Conservation (phyloP, 1,140 invertebrate species). For the Oscheius sp. region DNA sequence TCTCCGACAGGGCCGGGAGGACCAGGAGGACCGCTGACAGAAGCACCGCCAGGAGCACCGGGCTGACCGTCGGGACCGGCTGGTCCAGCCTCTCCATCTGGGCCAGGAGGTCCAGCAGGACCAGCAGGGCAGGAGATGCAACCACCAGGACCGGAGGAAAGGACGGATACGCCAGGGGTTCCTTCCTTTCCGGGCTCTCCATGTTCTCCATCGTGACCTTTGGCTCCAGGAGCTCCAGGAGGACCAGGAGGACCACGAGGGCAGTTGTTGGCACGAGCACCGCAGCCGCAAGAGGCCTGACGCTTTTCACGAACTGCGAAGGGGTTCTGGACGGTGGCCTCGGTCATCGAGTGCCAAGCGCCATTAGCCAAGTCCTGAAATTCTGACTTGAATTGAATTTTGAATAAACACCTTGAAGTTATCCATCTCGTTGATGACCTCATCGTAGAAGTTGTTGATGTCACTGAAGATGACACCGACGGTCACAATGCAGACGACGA, state of each 20-base stretch:
- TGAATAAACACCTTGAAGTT: conserved; percentile 44
- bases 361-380: conserved; percentile 32
- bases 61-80: background rate
- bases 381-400: background rate
- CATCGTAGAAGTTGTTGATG: conserved; percentile 47
- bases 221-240: conserved; percentile 35
- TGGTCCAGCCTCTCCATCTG: background rate
- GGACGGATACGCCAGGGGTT: conserved; percentile 24
- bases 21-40: conserved; percentile 6
- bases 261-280: conserved; percentile 34
- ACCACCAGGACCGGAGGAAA: conserved; percentile 14
- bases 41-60: background rate
- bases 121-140: conserved; percentile 44
- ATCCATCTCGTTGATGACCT: conserved; percentile 41
- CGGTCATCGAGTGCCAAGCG: conserved; percentile 41
- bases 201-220: conserved; percentile 39
- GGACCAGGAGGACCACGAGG: conserved; percentile 41
- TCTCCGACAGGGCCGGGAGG: background rate
- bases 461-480: conserved; percentile 44
- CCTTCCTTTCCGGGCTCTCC: conserved; percentile 37
- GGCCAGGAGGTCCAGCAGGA: too few relatives aligned
- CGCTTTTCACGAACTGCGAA: conserved; percentile 39
- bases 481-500: conserved; percentile 37
- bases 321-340: background rate
- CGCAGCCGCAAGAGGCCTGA: conserved; percentile 43